A percentile compares a stretch with the other conserved stretches of the same genome.
phyloP scores from a whole-genome alignment of 2,888 invertebrate genomes.

The Dryocosmus kuriphilus region DNA sequence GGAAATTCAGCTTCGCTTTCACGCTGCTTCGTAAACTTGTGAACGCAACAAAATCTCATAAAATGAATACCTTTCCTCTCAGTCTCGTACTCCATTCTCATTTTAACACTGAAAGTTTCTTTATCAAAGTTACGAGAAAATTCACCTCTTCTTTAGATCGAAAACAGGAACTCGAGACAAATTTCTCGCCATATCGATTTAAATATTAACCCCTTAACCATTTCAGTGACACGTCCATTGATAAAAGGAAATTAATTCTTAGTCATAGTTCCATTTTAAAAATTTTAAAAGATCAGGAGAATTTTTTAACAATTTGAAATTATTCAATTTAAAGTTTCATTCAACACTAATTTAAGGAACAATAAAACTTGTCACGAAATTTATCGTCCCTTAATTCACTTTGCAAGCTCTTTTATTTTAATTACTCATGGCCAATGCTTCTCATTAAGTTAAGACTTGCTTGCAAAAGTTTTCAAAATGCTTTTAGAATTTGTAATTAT shows the following conservation, averaged over 20 bases:
- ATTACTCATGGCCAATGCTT: neutral
- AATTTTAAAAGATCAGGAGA: neutral
- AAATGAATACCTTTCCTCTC: neutral
- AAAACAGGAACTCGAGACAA: neutral
- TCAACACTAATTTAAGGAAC: neutral
- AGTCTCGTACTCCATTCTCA: neutral
- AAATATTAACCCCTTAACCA: neutral
- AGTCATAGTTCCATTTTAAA: neutral
- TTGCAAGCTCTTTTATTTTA: neutral
- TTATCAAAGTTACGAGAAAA: neutral
- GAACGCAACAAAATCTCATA: neutral
- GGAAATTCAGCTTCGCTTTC: too few species aligned
- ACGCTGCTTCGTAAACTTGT: neutral
- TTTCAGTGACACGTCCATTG: conserved; percentile 4
- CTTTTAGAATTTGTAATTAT: neutral
- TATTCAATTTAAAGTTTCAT: neutral
- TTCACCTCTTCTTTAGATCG: neutral
- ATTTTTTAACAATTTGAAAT: neutral
- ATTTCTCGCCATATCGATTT: neutral
- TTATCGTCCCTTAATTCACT: neutral
- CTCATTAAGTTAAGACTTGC: neutral
- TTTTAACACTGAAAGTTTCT: neutral
- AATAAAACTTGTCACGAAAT: neutral
- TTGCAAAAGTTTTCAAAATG: neutral
- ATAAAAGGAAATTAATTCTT: conserved; percentile 7